phyloP scores from a whole-genome alignment of 2,888 invertebrate genomes.

The Caradrina kadenii region DNA sequence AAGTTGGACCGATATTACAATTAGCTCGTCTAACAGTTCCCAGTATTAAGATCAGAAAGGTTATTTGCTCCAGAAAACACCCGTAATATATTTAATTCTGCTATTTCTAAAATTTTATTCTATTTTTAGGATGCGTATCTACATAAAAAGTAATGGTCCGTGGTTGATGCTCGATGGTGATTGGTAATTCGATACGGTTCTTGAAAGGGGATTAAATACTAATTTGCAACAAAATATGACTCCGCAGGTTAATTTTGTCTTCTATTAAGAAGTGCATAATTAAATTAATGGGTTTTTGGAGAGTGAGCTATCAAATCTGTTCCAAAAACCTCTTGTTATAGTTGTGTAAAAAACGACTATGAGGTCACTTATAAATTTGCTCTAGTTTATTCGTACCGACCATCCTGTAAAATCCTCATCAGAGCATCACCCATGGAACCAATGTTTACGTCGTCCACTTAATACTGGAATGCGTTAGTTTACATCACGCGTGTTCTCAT shows the following conservation, averaged over 20 bases:
- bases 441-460: constrained; percentile 62
- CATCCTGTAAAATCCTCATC: not conserved
- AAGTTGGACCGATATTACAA: not conserved
- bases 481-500: constrained; percentile 57
- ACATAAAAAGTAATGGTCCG: not conserved
- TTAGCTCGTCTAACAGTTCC: not conserved
- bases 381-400: not conserved
- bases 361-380: not conserved
- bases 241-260: too few species aligned
- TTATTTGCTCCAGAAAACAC: not conserved
- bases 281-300: too few species aligned
- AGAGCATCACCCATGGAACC: constrained; percentile 26
- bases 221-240: not conserved
- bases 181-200: not conserved
- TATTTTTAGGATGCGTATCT: not conserved
- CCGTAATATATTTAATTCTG: not conserved
- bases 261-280: too few species aligned
- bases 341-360: too few species aligned
- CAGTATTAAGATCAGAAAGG: not conserved
- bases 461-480: constrained; percentile 60
- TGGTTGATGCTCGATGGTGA: not conserved
- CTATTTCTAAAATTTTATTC: not conserved
- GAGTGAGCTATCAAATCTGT: too few species aligned
- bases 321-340: too few species aligned
- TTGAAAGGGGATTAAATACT: not conserved